Evolutionary conservation across 2,888 invertebrate genomes (phyloP), one percentile per base, ranked within the genome.

Genomic region (Acholoe squamosa): DNA sequence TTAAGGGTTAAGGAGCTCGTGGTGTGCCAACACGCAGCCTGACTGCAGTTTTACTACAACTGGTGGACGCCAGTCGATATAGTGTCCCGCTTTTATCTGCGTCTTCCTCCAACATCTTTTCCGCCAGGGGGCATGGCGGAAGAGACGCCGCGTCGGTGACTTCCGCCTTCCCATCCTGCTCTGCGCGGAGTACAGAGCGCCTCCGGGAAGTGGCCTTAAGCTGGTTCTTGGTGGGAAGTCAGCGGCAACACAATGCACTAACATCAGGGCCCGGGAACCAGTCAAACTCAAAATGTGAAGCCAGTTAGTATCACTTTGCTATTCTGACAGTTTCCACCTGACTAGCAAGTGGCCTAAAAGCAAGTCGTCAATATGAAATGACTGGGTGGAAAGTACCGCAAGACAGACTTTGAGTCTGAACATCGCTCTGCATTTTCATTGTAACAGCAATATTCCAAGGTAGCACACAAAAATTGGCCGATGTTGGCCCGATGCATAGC

Each of bases 181-280:
- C 19, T 3, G 61, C 61, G 61, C n/a, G 22, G 14, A 28, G 71
- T 28, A 14, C 31, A 25, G 71, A n/a, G 28, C 71, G 28, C 71
- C 71, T 14, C 19, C 28, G 28, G 71, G 71, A 71, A 71, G 28
- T 28, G 3, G 25, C 71, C 71, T 25, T 71, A 71, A 71, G 71
- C 71, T 71, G 71, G 71, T 71, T 71, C 31, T 28, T 14, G 31
- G 71, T 28, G 14, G 71, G 71, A 28, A 71, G 71, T 28, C 71
- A 71, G 71, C 25, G 71, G 71, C 71, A 71, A 71, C 71, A 71
- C 71, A 71, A 1, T 71, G 61, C 61, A 61, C 28, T 22, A 25
- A 14, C 31, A 31, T 71, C 71, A 71, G 71, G 25, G 71, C 14
- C 16, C 31, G 28, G 71, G 28, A 28, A 28, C 61, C 61, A 71